phyloP scores from a whole-genome alignment of 2,113 vertebrate species.

The Alaudala cheleensis region DNA sequence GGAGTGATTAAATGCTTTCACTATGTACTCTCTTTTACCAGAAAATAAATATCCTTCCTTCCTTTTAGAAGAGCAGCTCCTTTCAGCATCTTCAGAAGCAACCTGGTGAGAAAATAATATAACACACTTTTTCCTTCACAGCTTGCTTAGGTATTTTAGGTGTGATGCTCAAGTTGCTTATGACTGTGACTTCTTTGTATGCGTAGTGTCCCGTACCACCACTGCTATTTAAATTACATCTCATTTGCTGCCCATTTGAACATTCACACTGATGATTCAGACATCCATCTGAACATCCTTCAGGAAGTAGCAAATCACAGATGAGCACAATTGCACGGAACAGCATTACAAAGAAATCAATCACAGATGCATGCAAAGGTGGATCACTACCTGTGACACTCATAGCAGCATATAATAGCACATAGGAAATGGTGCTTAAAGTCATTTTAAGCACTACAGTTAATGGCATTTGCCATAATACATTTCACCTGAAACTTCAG shows the following conservation, averaged over 20 bases:
- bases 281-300: not conserved
- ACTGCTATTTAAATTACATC: not conserved
- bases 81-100: conserved; percentile 9
- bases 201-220: not conserved
- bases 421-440: not conserved
- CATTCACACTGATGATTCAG: not conserved
- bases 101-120: conserved; percentile 17
- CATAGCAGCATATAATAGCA: not conserved
- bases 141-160: not conserved
- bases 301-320: not conserved
- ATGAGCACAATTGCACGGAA: not conserved
- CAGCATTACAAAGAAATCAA: not conserved
- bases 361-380: not conserved
- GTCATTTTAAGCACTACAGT: not conserved
- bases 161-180: not conserved
- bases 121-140: conserved; percentile 22
- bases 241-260: not conserved
- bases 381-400: not conserved
- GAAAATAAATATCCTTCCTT: not conserved
- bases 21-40: not conserved
- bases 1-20: not conserved
- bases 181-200: not conserved
- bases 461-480: not conserved
- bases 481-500: not conserved
- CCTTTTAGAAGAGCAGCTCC: not conserved